Evolutionary conservation across 2,113 vertebrate species (phyloP).

Genomic region (Ciconia stormi): DNA sequence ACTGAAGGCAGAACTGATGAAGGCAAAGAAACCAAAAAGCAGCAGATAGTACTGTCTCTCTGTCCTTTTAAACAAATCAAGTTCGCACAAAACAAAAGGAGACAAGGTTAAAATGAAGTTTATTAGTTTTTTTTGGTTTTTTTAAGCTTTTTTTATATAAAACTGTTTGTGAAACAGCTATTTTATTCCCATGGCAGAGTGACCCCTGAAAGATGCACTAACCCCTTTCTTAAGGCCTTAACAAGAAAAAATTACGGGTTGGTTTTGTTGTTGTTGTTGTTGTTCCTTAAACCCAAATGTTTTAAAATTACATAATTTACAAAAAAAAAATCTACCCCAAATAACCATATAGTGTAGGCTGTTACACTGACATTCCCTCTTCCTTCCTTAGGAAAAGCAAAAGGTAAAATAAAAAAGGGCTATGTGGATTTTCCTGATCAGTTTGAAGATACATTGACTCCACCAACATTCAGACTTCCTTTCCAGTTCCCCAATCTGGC

Average conservation of each 20-base stretch:
- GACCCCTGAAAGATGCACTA: constrained; percentile 85
- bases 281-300: constrained; percentile 73
- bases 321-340: neutral
- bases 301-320: constrained; percentile 79
- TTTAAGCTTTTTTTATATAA: constrained; percentile 83
- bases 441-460: neutral
- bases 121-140: constrained; percentile 80
- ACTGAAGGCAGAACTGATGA: constrained; percentile 39
- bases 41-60: constrained; percentile 49
- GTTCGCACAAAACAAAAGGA: constrained; percentile 69
- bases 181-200: constrained; percentile 82
- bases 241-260: constrained; percentile 49
- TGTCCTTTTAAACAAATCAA: constrained; percentile 60
- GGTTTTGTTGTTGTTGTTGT: neutral
- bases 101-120: constrained; percentile 86
- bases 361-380: constrained; percentile 52
- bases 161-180: constrained; percentile 87
- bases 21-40: constrained; percentile 55
- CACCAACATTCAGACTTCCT: constrained; percentile 28
- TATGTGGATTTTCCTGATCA: constrained; percentile 16
- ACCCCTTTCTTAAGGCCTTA: constrained; percentile 86
- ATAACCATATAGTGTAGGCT: constrained; percentile 20
- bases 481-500: neutral
- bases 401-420: constrained; percentile 10
- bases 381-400: constrained; percentile 65